These are phyloP conservation scores for Pseudochirops cupreus DNA, from an alignment of 2,797 vertebrate species.

Conservation along the genomic window DNA sequence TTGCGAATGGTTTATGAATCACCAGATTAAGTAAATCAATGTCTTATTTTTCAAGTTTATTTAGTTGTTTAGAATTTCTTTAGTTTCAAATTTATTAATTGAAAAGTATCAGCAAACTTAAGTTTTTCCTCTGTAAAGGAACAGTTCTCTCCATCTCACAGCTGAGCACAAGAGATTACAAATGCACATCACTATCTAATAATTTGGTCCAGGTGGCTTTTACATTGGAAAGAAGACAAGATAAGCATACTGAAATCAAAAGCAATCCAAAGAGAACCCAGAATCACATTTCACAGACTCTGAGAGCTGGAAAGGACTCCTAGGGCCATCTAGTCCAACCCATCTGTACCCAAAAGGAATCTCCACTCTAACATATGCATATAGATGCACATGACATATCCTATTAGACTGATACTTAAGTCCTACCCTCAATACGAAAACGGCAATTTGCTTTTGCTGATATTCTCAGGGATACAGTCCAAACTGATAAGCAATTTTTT, in stretches of 20 bases:
- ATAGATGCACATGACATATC: background rate
- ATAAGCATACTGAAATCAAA: constrained; percentile 42
- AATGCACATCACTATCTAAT: constrained; percentile 42
- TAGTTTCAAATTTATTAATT: constrained; percentile 55
- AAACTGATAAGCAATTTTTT: background rate
- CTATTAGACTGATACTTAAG: background rate
- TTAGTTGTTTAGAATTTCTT: constrained; percentile 43
- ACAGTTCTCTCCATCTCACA: constrained; percentile 22
- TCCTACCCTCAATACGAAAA: background rate
- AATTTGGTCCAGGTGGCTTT: background rate
- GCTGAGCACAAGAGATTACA: constrained; percentile 29
- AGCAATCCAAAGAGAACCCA: constrained; percentile 18
- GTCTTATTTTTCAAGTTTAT: constrained; percentile 52
- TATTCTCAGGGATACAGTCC: background rate
- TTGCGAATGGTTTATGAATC: constrained; percentile 61
- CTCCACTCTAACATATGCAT: background rate
- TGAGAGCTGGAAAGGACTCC: background rate
- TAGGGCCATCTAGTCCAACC: background rate
- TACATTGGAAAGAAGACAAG: constrained; percentile 9
- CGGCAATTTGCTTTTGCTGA: background rate
- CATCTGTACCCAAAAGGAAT: background rate
- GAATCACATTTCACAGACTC: constrained; percentile 21
- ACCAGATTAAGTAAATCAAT: constrained; percentile 63
- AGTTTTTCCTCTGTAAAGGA: constrained; percentile 41
- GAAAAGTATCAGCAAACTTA: constrained; percentile 54